phyloP scores from a whole-genome alignment of 53 echinoderm and acorn worm species.

The Henricia sp. region DNA sequence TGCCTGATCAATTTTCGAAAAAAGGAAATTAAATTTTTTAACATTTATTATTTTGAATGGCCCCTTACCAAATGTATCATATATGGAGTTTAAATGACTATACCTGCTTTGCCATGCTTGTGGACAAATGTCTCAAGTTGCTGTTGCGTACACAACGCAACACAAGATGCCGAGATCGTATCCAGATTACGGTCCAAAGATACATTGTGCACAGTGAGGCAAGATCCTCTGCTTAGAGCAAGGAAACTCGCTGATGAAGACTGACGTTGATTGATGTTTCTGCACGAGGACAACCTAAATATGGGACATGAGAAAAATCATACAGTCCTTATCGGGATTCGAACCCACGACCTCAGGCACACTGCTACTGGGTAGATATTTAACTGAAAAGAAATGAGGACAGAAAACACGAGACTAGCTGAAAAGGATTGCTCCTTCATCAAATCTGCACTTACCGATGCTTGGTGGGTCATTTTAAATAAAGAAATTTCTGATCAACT shows the following conservation, averaged over 20 bases:
- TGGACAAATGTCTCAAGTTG: constrained; percentile 2
- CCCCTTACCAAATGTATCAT: background rate
- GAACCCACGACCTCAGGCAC: background rate
- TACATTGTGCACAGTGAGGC: constrained; percentile 8
- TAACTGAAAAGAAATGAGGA: too few relatives aligned
- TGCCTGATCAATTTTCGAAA: background rate
- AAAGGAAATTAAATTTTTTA: background rate
- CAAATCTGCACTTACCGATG: too few relatives aligned
- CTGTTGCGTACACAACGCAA: background rate
- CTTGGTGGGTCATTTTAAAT: too few relatives aligned
- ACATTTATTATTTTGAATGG: too few relatives aligned
- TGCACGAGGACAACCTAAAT: background rate
- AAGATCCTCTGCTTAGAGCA: background rate
- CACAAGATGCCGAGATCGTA: background rate
- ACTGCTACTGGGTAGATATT: background rate
- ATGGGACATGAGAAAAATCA: background rate
- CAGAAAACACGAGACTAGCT: background rate
- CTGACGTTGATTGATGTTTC: background rate
- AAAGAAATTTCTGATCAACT: too few relatives aligned
- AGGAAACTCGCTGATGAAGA: background rate
- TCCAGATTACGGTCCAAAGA: background rate
- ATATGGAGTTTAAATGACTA: background rate
- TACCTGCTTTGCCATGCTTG: background rate
- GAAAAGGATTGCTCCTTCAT: background rate
- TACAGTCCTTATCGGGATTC: background rate